A percentile compares a stretch with the other conserved stretches of the same genome.
Evolutionary conservation across 2,797 vertebrate genomes (phyloP).

Genomic region (Octomys mimax): DNA sequence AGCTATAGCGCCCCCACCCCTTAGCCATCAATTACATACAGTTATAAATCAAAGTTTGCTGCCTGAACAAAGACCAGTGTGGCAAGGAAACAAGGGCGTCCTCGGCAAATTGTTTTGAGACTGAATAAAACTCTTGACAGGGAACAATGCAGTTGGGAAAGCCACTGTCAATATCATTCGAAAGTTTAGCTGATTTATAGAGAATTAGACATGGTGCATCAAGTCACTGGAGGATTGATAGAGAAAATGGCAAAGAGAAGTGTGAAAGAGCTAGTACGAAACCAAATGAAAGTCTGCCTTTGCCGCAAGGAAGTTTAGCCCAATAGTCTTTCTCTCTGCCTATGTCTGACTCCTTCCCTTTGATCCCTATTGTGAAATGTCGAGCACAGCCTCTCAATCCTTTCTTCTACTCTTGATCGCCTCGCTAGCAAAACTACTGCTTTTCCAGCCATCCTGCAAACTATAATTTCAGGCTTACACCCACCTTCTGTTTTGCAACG

Average conservation of each 20-base stretch:
- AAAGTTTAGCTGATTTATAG: constrained; percentile 90
- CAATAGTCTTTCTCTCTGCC: constrained; percentile 58
- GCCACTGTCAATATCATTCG: constrained; percentile 89
- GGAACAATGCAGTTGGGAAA: constrained; percentile 89
- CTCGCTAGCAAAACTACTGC: not conserved
- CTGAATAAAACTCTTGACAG: constrained; percentile 90
- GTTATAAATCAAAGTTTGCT: constrained; percentile 93
- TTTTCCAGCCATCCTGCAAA: not conserved
- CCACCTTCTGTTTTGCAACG: constrained; percentile 60
- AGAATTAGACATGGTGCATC: constrained; percentile 90
- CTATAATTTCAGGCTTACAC: not conserved
- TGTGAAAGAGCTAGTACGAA: constrained; percentile 59
- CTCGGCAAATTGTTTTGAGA: constrained; percentile 90
- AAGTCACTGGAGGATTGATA: constrained; percentile 85
- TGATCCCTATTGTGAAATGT: constrained; percentile 71
- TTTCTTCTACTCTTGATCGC: not conserved
- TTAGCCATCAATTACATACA: constrained; percentile 91
- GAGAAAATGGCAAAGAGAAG: constrained; percentile 85
- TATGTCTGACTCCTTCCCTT: constrained; percentile 78
- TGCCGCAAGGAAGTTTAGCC: constrained; percentile 77
- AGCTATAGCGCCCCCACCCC: constrained; percentile 89
- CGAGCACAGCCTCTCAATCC: not conserved
- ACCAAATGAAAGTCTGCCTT: constrained; percentile 75
- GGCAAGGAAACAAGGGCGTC: constrained; percentile 91
- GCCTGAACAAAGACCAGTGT: constrained; percentile 90